Conservation (phyloP, 1,140 invertebrate genomes). For the Cydia fagiglandana region DNA sequence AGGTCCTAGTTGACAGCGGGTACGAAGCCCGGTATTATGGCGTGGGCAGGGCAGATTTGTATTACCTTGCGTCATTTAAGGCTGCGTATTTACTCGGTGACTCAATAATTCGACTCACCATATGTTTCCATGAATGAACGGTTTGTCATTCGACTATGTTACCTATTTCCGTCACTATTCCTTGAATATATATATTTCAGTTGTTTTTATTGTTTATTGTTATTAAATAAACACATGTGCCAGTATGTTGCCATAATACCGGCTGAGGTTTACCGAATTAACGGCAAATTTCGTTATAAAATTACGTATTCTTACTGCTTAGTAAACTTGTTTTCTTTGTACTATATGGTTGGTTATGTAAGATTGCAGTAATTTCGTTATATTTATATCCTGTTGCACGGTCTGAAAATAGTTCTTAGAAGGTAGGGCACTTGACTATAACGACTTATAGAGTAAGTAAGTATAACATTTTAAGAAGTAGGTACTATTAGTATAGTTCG, state of each 20-base stretch:
- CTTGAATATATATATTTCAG: not conserved
- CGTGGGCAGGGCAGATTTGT: slow-evolving; percentile 37
- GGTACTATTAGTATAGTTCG: no score
- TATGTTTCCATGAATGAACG: slow-evolving; percentile 56
- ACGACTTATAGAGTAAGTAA: no score
- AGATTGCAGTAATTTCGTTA: not conserved
- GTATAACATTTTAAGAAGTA: not conserved
- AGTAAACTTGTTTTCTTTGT: not conserved
- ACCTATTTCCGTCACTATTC: not conserved
- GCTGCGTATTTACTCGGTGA: slow-evolving; percentile 41
- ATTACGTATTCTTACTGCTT: not conserved
- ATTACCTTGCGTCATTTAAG: slow-evolving; percentile 31
- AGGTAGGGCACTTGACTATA: no score
- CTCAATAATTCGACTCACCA: slow-evolving; percentile 64
- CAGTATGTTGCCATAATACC: not conserved
- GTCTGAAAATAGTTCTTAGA: not conserved
- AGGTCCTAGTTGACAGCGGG: not conserved
- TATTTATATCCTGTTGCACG: not conserved
- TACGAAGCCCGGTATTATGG: not conserved
- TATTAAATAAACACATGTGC: not conserved
- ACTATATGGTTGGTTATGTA: not conserved
- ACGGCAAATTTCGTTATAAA: not conserved
- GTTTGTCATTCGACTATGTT: slow-evolving; percentile 30
- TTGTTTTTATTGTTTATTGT: not conserved
- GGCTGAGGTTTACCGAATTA: not conserved